phyloP scores from a whole-genome alignment of 2,113 vertebrate genomes.

The Emydura subglobosa region DNA sequence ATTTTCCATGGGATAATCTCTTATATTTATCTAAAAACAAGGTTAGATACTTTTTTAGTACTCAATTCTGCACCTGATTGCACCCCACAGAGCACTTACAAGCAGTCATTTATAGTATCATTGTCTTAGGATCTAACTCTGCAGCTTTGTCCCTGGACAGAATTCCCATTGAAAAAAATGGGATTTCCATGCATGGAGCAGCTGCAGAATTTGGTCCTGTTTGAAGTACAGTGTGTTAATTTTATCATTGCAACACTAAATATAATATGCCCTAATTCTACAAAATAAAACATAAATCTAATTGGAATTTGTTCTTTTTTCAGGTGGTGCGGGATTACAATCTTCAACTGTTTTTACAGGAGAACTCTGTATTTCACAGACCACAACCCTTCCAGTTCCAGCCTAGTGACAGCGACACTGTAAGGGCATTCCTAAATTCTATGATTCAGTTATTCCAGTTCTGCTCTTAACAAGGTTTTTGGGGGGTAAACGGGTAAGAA shows the following conservation, averaged over 20 bases:
- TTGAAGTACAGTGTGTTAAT: fast-evolving
- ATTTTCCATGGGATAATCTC: background rate
- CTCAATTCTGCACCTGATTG: fast-evolving
- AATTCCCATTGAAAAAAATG: background rate
- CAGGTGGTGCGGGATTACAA: constrained; percentile 97
- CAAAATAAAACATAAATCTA: fast-evolving
- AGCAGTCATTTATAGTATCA: fast-evolving
- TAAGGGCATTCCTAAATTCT: constrained; percentile 74
- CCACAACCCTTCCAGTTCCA: constrained; percentile 96
- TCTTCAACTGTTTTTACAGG: constrained; percentile 95
- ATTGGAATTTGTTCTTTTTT: constrained; percentile 19
- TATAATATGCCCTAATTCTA: fast-evolving
- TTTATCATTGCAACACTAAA: background rate
- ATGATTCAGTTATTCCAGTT: background rate
- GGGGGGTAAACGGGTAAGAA: background rate
- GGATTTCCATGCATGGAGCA: background rate
- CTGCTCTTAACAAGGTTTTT: background rate
- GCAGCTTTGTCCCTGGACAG: fast-evolving
- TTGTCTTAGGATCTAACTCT: fast-evolving
- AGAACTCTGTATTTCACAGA: constrained; percentile 95
- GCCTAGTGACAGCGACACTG: constrained; percentile 93
- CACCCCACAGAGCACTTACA: background rate
- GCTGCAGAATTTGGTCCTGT: background rate
- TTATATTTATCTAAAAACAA: background rate
- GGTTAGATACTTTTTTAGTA: background rate